These are phyloP conservation scores for Drosophila subpulchrella DNA, from an alignment of 1,140 invertebrate genomes.

Conservation along the genomic window DNA sequence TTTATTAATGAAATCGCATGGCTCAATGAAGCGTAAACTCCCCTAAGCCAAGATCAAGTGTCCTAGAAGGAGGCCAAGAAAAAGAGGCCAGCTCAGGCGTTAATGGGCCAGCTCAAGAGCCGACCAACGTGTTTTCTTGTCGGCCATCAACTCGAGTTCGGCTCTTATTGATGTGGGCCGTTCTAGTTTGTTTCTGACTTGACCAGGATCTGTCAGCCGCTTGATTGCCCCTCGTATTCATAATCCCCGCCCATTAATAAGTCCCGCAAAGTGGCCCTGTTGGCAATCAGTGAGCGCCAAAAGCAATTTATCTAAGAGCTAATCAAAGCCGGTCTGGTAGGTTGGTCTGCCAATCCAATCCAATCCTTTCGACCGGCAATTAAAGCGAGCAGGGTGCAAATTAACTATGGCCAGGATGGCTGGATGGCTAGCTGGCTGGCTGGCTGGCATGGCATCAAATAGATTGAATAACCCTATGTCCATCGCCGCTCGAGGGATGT, in stretches of 20 bases:
- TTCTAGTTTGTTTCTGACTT: constrained; percentile 30
- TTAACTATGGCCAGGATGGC: constrained; percentile 32
- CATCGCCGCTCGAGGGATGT: constrained; percentile 16
- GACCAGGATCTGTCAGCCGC: constrained; percentile 40
- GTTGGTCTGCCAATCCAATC: constrained; percentile 50
- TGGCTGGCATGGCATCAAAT: constrained; percentile 48
- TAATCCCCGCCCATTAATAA: constrained; percentile 63
- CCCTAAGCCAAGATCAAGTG: constrained; percentile 55
- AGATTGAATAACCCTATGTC: constrained; percentile 63
- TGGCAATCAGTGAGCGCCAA: constrained; percentile 61
- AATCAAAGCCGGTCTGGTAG: constrained; percentile 54
- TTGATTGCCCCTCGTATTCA: constrained; percentile 58
- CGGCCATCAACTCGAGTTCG: constrained; percentile 25
- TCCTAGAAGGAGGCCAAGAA: constrained; percentile 40
- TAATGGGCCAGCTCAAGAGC: constrained; percentile 65
- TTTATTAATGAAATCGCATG: constrained; percentile 83
- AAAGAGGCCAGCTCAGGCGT: constrained; percentile 46
- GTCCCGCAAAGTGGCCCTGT: constrained; percentile 44
- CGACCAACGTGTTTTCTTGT: constrained; percentile 45
- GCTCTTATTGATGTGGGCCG: constrained; percentile 54
- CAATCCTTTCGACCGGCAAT: constrained; percentile 63
- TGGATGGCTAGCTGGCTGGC: too few relatives aligned
- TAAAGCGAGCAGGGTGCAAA: constrained; percentile 53
- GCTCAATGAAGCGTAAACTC: constrained; percentile 80
- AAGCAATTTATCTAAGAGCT: constrained; percentile 72